Conservation (phyloP, 2,113 vertebrate genomes). For the Ceyx margarethae region DNA sequence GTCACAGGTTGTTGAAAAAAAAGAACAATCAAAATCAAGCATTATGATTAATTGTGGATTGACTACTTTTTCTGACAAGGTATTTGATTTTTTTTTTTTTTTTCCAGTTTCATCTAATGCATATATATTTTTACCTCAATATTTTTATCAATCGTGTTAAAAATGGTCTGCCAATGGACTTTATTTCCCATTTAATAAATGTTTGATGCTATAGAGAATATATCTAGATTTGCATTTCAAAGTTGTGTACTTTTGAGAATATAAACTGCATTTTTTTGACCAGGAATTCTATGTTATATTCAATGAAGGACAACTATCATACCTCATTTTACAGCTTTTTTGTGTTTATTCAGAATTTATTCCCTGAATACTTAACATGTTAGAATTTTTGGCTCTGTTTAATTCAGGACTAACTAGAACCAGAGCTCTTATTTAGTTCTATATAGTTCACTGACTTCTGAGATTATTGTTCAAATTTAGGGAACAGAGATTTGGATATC, state of each 20-base stretch:
- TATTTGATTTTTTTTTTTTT: background rate
- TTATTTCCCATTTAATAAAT: constrained; percentile 27
- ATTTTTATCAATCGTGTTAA: constrained; percentile 46
- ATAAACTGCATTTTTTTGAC: constrained; percentile 16
- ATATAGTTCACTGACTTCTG: background rate
- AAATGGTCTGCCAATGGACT: constrained; percentile 6
- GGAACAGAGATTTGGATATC: background rate
- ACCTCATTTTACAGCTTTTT: constrained; percentile 71
- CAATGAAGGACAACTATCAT: constrained; percentile 72
- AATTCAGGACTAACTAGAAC: background rate
- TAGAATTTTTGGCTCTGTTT: background rate
- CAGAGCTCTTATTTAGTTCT: background rate
- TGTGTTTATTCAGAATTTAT: constrained; percentile 19
- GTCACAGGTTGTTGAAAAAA: constrained; percentile 44
- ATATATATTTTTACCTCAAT: constrained; percentile 33
- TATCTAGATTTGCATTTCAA: constrained; percentile 39
- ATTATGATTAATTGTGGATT: constrained; percentile 38
- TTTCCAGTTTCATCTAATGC: constrained; percentile 2
- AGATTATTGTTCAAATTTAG: background rate
- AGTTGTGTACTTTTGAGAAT: constrained; percentile 11
- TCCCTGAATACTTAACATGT: constrained; percentile 12
- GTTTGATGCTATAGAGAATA: constrained; percentile 26
- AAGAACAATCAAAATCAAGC: constrained; percentile 19
- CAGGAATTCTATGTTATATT: constrained; percentile 18
- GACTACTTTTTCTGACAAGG: constrained; percentile 58